Base-by-base conservation (phyloP, 2,888 invertebrate genomes). In the Coelinius sp. region DNA sequence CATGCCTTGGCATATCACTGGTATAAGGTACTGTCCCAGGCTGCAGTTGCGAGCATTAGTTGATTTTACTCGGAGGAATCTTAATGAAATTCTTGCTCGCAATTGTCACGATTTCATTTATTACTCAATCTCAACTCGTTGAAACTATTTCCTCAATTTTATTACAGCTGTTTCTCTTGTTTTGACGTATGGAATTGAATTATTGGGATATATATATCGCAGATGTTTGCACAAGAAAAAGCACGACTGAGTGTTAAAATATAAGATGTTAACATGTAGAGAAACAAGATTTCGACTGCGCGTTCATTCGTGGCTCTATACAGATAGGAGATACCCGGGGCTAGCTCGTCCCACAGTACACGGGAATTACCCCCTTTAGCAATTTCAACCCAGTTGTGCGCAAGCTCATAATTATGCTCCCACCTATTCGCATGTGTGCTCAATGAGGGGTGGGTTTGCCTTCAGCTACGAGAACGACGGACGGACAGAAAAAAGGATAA, bases 371-470 rank as follows among this genome's bases (percentile, higher is more conserved):
- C 81, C 82, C 81, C 80, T 80, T 68, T 75, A 74, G 75, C 71
- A 72, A 69, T 63, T 44, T 63, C 70, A 69, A 35, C 25, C 70
- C 77, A 80, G 81, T 80, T 82, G 81, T 85, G 85, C 86, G 86
- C 86, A 87, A 82, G 83, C 84, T 83, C 86, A 83, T 86, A 87
- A 86, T 86, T 85, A 86, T 85, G 84, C 84, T 81, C 82, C 76
- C 81, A 41, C 38, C 63, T 41, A 80, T 82, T 79, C 80, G 81
- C 82, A 73, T 75, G 74, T 53, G 71, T 65, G 53, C 70, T 46
- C 27, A 53, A 49, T 10, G 35, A 14, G 49, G 22, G 14, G 41
- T 59, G 31, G 31, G 63, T 14, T 59, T 22, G 41, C 41, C 27
- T 41, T 22, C 63, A 41, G n/a, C 63, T 44, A 25, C 35, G 35